A percentile compares a stretch with the other conserved stretches of the same genome.
phyloP scores from a whole-genome alignment of 2,113 vertebrate species.

The Alouatta palliata region DNA sequence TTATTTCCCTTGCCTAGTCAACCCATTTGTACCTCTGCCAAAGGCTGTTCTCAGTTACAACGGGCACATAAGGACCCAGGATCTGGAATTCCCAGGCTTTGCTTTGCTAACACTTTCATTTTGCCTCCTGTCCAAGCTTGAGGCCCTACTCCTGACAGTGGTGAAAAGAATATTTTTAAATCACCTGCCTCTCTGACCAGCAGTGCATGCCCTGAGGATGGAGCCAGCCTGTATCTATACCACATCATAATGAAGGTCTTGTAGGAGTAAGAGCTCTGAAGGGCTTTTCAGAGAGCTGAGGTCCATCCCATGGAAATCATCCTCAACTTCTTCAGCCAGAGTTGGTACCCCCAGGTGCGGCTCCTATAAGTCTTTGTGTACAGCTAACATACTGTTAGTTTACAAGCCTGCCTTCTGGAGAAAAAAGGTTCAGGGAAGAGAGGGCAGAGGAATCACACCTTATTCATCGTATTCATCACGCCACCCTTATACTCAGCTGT shows the following conservation, averaged over 20 bases:
- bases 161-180: not conserved
- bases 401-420: not conserved
- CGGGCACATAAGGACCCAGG: not conserved
- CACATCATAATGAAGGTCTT: accelerated
- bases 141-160: not conserved
- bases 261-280: not conserved
- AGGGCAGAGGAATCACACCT: not conserved
- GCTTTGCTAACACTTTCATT: not conserved
- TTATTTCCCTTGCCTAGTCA: not conserved
- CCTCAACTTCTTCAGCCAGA: not conserved
- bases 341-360: accelerated
- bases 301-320: not conserved
- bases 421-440: not conserved
- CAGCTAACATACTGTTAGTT: not conserved
- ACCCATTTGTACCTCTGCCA: not conserved
- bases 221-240: not conserved
- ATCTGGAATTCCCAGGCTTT: not conserved
- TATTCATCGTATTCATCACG: not conserved
- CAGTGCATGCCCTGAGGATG: too few species aligned
- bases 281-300: not conserved
- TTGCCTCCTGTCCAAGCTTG: not conserved
- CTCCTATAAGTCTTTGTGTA: not conserved
- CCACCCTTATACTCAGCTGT: not conserved
- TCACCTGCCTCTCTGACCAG: not conserved
- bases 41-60: not conserved